A percentile compares a stretch with the other conserved stretches of the same genome.
phyloP scores from a whole-genome alignment of 2,113 vertebrate species.

The Oreochromis aureus region DNA sequence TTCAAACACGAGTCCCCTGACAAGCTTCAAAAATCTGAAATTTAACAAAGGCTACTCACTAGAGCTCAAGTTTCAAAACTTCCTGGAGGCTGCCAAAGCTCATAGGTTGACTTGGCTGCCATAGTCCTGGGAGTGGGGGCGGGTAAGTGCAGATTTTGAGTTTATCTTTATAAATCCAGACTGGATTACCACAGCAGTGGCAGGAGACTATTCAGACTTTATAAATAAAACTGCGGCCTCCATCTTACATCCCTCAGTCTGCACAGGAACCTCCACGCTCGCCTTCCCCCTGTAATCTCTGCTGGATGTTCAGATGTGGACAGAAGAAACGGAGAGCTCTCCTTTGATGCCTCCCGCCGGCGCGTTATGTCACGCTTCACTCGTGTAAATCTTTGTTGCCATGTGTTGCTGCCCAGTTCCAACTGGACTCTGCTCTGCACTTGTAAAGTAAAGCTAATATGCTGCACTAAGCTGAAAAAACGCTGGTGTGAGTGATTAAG shows the following conservation, averaged over 20 bases:
- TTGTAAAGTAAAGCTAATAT: constrained; percentile 5
- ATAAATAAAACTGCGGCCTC: background rate
- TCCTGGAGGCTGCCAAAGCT: background rate
- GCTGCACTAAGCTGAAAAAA: constrained; percentile 40
- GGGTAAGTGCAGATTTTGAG: background rate
- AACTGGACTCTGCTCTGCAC: constrained; percentile 35
- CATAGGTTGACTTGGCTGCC: background rate
- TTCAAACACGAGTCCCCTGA: background rate
- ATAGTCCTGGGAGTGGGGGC: background rate
- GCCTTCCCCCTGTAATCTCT: background rate
- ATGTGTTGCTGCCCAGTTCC: background rate
- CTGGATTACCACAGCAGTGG: background rate
- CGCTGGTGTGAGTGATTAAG: constrained; percentile 6
- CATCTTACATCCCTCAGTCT: background rate
- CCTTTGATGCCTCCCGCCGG: background rate
- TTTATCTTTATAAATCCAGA: background rate
- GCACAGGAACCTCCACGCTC: background rate
- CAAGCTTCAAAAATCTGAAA: background rate
- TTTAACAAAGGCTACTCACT: background rate
- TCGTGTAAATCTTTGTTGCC: background rate
- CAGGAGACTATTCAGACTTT: background rate
- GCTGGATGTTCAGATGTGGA: background rate
- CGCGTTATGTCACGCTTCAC: constrained; percentile 15
- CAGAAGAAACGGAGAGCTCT: background rate
- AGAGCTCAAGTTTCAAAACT: background rate